Conservation (phyloP, 2,888 invertebrate genomes). For the Periphyllus acericola region DNA sequence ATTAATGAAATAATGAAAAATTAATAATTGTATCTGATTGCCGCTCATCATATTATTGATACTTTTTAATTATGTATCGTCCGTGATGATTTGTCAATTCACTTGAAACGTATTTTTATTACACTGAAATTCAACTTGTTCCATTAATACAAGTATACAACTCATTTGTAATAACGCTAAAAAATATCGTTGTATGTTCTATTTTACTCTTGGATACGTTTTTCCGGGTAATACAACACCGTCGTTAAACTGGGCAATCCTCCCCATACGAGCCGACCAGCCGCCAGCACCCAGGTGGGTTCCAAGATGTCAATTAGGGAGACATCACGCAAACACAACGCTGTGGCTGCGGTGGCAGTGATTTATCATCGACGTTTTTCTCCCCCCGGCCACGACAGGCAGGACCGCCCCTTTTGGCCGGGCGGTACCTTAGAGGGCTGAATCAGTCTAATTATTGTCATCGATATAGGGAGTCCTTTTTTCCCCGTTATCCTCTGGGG, state of each 20-base stretch:
- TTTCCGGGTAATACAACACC: constrained; percentile 40
- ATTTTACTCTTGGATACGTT: background rate
- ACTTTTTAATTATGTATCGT: too few species aligned
- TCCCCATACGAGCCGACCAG: background rate
- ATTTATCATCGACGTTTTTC: constrained; percentile 61
- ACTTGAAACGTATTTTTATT: too few species aligned
- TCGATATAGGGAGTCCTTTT: constrained; percentile 39
- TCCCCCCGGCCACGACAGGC: constrained; percentile 29
- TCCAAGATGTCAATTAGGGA: constrained; percentile 61
- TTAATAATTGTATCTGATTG: background rate
- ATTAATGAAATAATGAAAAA: background rate
- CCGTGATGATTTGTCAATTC: too few species aligned
- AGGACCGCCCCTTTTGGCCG: constrained; percentile 38
- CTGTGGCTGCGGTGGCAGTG: constrained; percentile 22
- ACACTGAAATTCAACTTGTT: background rate
- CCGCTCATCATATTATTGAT: too few species aligned
- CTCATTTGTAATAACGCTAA: background rate
- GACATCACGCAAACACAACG: constrained; percentile 49
- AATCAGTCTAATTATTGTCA: constrained; percentile 56
- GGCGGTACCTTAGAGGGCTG: constrained; percentile 35
- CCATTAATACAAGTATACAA: background rate
- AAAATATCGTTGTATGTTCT: background rate
- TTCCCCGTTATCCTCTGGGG: background rate
- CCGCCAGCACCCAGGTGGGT: constrained; percentile 50
- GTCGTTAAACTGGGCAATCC: constrained; percentile 24